Evolutionary conservation across 2,113 vertebrate species (phyloP).

Genomic region (Nansenia antarctica): DNA sequence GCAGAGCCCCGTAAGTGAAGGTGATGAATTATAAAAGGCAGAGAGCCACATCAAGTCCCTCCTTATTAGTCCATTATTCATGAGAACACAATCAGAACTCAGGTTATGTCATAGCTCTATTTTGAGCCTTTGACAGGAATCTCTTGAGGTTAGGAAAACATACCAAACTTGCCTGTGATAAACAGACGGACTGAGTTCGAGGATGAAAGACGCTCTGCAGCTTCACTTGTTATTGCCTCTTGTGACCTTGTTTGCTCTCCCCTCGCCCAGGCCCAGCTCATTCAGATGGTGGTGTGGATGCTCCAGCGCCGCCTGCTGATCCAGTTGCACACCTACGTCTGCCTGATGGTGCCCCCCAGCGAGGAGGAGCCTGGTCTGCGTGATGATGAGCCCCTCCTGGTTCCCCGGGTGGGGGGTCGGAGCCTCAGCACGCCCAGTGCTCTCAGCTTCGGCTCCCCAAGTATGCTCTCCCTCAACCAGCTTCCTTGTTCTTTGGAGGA

Average conservation of each 20-base stretch:
- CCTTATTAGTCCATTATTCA: slow-evolving; percentile 48
- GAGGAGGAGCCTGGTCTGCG: slow-evolving; percentile 79
- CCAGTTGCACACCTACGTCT: slow-evolving; percentile 95
- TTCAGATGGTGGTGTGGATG: slow-evolving; percentile 99
- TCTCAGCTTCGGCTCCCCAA: slow-evolving; percentile 96
- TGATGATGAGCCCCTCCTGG: slow-evolving; percentile 82
- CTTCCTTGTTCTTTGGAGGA: neutral
- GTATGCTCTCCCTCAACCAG: slow-evolving; percentile 69
- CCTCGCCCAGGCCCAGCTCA: slow-evolving; percentile 88
- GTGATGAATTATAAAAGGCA: slow-evolving; percentile 55
- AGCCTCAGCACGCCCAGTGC: slow-evolving; percentile 94
- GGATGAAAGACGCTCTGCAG: neutral
- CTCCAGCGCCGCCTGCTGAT: slow-evolving; percentile 90
- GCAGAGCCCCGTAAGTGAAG: slow-evolving; percentile 2
- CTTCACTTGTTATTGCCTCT: slow-evolving; percentile 1
- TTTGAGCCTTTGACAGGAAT: slow-evolving; percentile 17
- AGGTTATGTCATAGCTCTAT: slow-evolving; percentile 21
- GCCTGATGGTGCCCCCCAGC: slow-evolving; percentile 87
- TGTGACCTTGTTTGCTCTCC: neutral
- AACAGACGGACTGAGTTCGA: neutral
- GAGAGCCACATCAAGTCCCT: slow-evolving; percentile 26
- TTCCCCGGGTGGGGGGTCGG: slow-evolving; percentile 82
- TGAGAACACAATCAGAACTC: slow-evolving; percentile 40
- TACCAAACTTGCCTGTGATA: slow-evolving; percentile 8
- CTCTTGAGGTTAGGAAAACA: slow-evolving; percentile 6